Evolutionary conservation across 92 coral and sea anemone genomes (phyloP).

Genomic region (Porites rus): DNA sequence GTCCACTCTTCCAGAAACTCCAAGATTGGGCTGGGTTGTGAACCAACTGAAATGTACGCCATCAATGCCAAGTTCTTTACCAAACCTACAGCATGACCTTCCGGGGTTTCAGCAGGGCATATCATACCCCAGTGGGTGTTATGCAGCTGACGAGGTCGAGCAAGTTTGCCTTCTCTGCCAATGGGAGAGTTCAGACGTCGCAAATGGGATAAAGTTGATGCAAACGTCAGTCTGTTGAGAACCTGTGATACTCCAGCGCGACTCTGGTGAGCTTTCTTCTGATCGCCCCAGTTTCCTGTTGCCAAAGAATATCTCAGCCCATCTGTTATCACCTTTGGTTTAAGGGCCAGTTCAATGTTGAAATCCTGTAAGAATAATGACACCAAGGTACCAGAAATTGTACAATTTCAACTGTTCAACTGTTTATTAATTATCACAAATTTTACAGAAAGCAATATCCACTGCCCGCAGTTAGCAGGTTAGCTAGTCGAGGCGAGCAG

Average conservation of each 20-base stretch:
- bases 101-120: constrained; percentile 99
- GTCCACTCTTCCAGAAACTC: constrained; percentile 99
- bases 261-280: constrained; percentile 97
- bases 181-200: constrained; percentile 99
- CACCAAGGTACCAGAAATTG: no score
- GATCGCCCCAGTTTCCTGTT: constrained; percentile 99
- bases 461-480: no score
- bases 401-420: no score
- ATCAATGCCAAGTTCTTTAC: constrained; percentile 98
- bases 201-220: constrained; percentile 95
- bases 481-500: no score
- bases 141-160: constrained; percentile 97
- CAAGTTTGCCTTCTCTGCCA: constrained; percentile 98
- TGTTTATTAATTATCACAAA: no score
- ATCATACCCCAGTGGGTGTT: constrained; percentile 99
- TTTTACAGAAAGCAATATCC: no score
- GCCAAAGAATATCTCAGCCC: constrained; percentile 96
- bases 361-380: constrained; percentile 70
- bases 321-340: constrained; percentile 96
- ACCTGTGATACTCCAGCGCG: constrained; percentile 99
- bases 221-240: constrained; percentile 94
- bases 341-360: constrained; percentile 96
- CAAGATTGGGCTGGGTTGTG: constrained; percentile 98
- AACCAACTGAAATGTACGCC: constrained; percentile 99
- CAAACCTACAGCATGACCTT: constrained; percentile 98